phyloP scores from a whole-genome alignment of 1,140 invertebrate genomes.

The Aphaenogaster rudis region DNA sequence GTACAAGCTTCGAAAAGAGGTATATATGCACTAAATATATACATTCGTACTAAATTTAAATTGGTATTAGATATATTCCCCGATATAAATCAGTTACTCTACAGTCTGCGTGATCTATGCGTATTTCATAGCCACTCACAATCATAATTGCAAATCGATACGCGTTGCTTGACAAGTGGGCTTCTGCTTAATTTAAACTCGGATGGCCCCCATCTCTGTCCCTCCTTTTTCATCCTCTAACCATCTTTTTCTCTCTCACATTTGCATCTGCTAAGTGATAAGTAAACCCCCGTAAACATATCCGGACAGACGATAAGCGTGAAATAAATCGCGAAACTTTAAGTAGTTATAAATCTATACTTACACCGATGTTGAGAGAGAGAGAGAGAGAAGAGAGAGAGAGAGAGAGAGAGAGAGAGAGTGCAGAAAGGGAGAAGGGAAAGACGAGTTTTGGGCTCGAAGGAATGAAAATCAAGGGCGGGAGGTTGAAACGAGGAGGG shows the following conservation, averaged over 20 bases:
- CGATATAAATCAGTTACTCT: conserved; percentile 15
- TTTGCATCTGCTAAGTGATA: conserved; percentile 87
- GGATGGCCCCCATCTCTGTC: conserved; percentile 48
- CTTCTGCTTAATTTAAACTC: conserved; percentile 83
- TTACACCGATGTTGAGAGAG: conserved; percentile 73
- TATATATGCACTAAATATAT: conserved; percentile 15
- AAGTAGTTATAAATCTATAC: conserved; percentile 88
- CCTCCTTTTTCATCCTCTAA: conserved; percentile 17
- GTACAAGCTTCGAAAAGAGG: not conserved
- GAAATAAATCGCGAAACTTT: conserved; percentile 87
- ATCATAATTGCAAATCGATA: conserved; percentile 59
- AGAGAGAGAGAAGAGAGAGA: conserved; percentile 37
- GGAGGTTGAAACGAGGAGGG: conserved; percentile 54
- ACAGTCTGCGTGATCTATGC: conserved; percentile 12
- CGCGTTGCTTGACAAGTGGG: conserved; percentile 74
- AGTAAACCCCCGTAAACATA: conserved; percentile 85
- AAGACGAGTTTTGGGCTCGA: conserved; percentile 35
- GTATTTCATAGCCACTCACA: conserved; percentile 26
- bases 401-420: conserved; percentile 22
- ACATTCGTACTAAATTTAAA: conserved; percentile 34
- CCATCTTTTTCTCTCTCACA: conserved; percentile 65
- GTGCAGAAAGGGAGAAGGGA: not conserved
- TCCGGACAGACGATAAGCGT: conserved; percentile 85
- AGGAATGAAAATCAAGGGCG: conserved; percentile 50
- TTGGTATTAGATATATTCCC: not conserved